A percentile compares a stretch with the other conserved stretches of the same genome.
phyloP scores from a whole-genome alignment of 2,888 invertebrate species.

The Chymomyza fuscimana region DNA sequence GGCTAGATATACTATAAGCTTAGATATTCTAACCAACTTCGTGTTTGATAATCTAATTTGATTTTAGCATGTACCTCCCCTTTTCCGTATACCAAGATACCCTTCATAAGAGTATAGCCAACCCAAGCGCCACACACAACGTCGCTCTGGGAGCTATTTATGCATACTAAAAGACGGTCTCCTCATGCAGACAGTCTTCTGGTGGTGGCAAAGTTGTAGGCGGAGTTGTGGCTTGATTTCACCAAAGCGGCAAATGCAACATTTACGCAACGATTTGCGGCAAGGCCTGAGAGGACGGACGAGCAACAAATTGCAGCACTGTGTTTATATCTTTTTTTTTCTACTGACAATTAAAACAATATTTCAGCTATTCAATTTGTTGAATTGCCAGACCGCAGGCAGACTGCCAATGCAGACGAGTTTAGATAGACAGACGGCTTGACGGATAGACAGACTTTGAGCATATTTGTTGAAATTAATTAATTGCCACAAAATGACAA shows the following conservation, averaged over 20 bases:
- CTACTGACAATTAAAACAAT: constrained; percentile 54
- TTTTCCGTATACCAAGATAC: too few species aligned
- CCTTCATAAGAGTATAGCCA: background rate
- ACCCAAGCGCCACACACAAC: background rate
- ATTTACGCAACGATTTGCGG: constrained; percentile 43
- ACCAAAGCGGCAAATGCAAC: constrained; percentile 28
- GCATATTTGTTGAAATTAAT: constrained; percentile 68
- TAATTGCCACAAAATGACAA: constrained; percentile 67
- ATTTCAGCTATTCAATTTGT: constrained; percentile 30
- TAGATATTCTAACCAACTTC: too few species aligned
- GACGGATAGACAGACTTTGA: constrained; percentile 1
- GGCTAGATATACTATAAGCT: too few species aligned
- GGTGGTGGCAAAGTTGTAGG: background rate
- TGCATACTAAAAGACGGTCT: background rate
- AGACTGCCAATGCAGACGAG: constrained; percentile 1
- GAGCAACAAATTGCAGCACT: constrained; percentile 48
- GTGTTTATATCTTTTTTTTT: background rate
- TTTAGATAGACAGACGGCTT: background rate
- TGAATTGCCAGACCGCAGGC: background rate
- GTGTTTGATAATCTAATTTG: too few species aligned
- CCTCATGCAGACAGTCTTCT: background rate
- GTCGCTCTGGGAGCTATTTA: background rate
- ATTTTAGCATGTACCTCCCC: too few species aligned
- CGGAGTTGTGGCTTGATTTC: constrained; percentile 27
- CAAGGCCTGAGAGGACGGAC: constrained; percentile 39